Evolutionary conservation across 2,113 vertebrate species (phyloP).

Genomic region (Acrocephalus arundinaceus): DNA sequence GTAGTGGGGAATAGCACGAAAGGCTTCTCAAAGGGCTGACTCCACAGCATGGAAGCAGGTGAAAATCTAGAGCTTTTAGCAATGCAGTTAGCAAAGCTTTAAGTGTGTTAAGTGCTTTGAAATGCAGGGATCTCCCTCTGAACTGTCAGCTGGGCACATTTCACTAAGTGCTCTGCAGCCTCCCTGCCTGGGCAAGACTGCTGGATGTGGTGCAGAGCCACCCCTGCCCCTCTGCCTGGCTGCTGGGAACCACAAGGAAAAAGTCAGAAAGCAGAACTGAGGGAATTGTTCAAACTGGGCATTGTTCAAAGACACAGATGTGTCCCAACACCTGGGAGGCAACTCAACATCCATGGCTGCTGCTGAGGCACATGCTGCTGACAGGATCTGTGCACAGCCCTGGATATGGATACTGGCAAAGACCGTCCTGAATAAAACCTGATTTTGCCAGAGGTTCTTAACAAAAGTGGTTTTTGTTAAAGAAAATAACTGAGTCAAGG

Average conservation of each 20-base stretch:
- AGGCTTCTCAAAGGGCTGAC: background rate
- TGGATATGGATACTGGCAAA: background rate
- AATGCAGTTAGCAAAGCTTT: background rate
- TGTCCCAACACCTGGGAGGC: background rate
- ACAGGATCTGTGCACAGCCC: background rate
- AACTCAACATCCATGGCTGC: background rate
- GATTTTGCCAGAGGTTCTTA: background rate
- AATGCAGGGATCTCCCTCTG: background rate
- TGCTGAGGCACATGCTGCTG: background rate
- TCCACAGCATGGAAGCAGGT: background rate
- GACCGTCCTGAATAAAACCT: background rate
- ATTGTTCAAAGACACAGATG: background rate
- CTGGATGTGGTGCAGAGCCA: rapidly evolving
- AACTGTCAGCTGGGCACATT: background rate
- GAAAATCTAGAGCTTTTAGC: background rate
- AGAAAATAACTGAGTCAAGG: background rate
- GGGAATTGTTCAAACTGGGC: background rate
- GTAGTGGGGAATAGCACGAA: background rate
- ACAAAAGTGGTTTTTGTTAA: background rate
- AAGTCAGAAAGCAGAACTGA: background rate
- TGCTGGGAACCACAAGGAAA: background rate
- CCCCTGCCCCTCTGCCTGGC: background rate
- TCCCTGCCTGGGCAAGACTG: background rate
- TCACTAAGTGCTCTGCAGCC: background rate
- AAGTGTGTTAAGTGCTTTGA: background rate